Conservation (phyloP, 2,888 invertebrate species). For the Argyra leucocephala region DNA sequence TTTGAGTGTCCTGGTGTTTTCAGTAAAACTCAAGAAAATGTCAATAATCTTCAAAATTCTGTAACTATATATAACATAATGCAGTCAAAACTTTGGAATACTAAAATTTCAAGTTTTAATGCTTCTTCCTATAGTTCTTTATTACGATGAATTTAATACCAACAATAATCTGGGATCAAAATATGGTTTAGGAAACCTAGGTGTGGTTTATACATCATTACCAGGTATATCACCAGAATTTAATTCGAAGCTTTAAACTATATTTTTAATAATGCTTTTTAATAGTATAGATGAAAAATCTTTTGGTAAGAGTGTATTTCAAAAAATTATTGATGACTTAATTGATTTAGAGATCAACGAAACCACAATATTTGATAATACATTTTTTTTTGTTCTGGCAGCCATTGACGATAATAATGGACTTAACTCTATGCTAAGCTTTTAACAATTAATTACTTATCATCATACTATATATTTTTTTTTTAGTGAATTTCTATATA, state of each 20-base stretch:
- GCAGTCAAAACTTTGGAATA: not conserved
- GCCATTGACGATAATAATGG: conserved; percentile 23
- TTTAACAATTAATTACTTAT: too few relatives aligned
- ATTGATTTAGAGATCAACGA: conserved; percentile 7
- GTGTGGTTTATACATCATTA: not conserved
- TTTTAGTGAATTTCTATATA: too few relatives aligned
- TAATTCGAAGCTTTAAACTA: not conserved
- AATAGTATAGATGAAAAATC: conserved; percentile 8
- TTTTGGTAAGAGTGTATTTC: conserved; percentile 11
- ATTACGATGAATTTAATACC: conserved; percentile 9
- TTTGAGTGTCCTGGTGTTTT: not conserved
- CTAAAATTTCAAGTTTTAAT: not conserved
- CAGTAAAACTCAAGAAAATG: not conserved
- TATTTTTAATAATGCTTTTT: conserved; percentile 9
- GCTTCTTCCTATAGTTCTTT: not conserved
- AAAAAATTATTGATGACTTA: conserved; percentile 9
- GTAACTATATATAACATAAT: not conserved
- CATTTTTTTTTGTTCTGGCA: conserved; percentile 22
- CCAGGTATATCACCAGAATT: not conserved
- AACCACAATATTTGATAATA: not conserved
- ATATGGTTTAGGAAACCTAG: not conserved
- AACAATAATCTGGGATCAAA: conserved; percentile 10
- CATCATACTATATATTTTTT: too few relatives aligned
- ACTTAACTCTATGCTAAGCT: conserved; percentile 21
- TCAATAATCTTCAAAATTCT: not conserved